These are phyloP conservation scores for Trogon surrucura DNA, from an alignment of 2,113 vertebrate species.

Conservation along the genomic window DNA sequence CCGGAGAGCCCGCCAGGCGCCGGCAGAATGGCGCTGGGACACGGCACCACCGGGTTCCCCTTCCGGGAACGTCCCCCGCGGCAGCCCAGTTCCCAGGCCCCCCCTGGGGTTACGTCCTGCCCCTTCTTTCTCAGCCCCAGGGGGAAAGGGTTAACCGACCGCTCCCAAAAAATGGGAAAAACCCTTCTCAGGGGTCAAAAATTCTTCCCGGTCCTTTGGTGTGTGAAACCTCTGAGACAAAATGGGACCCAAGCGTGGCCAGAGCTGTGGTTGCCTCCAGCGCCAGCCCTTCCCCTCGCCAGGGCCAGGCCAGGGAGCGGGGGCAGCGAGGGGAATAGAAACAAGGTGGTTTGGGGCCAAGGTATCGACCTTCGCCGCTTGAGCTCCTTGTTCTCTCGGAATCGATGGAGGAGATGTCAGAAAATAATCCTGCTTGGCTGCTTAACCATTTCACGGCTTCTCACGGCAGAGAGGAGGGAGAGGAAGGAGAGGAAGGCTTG, in stretches of 20 bases:
- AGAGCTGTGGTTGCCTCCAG: rapidly evolving
- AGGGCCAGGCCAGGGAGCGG: background rate
- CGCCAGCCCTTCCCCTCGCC: rapidly evolving
- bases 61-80: rapidly evolving
- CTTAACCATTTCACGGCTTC: background rate
- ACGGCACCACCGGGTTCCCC: background rate
- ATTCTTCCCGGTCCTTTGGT: background rate
- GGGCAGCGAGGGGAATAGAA: background rate
- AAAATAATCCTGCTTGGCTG: rapidly evolving
- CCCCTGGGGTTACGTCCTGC: background rate
- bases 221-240: background rate
- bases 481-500: background rate
- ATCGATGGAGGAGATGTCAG: background rate
- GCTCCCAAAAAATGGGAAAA: background rate
- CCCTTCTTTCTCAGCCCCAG: background rate
- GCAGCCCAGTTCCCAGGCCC: too few relatives aligned
- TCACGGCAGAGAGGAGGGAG: background rate
- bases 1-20: background rate
- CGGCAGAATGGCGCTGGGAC: background rate
- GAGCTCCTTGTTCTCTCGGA: background rate
- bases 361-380: background rate
- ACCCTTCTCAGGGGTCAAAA: background rate
- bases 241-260: rapidly evolving
- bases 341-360: rapidly evolving
- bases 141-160: background rate